Conservation (phyloP, 2,888 invertebrate genomes). For the Epirrhoe tristata region DNA sequence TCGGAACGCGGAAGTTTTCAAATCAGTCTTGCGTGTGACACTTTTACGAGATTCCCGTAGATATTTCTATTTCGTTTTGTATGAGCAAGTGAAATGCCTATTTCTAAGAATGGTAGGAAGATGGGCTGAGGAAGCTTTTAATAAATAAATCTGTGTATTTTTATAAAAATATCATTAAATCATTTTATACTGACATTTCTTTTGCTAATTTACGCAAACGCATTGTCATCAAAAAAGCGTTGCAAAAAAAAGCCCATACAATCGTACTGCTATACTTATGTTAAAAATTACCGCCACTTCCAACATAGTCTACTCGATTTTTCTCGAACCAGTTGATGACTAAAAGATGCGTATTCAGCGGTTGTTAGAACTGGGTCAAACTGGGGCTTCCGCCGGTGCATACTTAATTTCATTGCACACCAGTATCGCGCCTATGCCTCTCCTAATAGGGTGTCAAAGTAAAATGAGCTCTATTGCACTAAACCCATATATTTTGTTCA, state of each 20-base stretch:
- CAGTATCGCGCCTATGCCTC: slow-evolving; percentile 3
- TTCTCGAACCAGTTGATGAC: slow-evolving; percentile 42
- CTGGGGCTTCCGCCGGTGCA: slow-evolving; percentile 42
- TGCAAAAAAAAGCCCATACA: background rate
- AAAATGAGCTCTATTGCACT: slow-evolving; percentile 12
- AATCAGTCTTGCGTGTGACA: slow-evolving; percentile 53
- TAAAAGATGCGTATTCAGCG: slow-evolving; percentile 55
- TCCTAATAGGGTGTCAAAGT: background rate
- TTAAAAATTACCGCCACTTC: slow-evolving; percentile 9
- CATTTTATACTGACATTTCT: no score
- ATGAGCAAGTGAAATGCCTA: slow-evolving; percentile 21
- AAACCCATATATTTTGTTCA: no score
- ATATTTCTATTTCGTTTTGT: slow-evolving; percentile 43
- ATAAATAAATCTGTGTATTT: background rate
- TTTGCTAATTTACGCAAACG: no score
- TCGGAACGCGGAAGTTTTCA: slow-evolving; percentile 45
- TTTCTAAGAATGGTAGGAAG: slow-evolving; percentile 5
- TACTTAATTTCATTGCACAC: slow-evolving; percentile 56
- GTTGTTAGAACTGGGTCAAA: slow-evolving; percentile 54
- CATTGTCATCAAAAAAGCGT: no score
- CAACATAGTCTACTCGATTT: slow-evolving; percentile 24
- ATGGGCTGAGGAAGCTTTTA: background rate
- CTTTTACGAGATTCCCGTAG: slow-evolving; percentile 46
- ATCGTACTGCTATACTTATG: background rate
- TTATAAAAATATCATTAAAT: no score